Percentiles rank a stretch among this genome's conserved stretches.
phyloP scores from a whole-genome alignment of 1,140 invertebrate species.

The Drosophila orosa region DNA sequence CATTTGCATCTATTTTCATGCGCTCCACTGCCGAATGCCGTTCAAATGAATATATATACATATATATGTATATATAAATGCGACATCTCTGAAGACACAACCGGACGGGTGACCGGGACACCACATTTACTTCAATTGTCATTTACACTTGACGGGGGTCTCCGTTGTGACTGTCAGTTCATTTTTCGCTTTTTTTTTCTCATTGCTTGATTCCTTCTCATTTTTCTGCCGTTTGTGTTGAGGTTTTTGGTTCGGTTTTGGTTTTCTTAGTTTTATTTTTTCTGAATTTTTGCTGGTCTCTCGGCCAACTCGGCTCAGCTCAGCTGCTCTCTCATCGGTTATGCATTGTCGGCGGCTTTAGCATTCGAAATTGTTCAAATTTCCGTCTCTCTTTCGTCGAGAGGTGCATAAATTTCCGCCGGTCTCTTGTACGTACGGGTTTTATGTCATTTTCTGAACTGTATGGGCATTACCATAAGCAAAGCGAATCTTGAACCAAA shows the following conservation, averaged over 20 bases:
- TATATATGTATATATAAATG: conserved; percentile 6
- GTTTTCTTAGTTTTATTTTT: neutral
- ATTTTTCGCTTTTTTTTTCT: neutral
- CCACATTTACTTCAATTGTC: conserved; percentile 49
- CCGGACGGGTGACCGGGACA: conserved; percentile 27
- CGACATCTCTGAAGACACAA: conserved; percentile 18
- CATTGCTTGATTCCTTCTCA: neutral
- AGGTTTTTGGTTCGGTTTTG: conserved; percentile 20
- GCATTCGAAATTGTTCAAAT: conserved; percentile 65
- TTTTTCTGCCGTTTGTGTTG: conserved; percentile 17
- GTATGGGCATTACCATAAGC: conserved; percentile 61
- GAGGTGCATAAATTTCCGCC: conserved; percentile 63
- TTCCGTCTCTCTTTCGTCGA: conserved; percentile 58
- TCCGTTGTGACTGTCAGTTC: conserved; percentile 26
- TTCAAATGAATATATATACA: conserved; percentile 6
- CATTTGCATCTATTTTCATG: conserved; percentile 47
- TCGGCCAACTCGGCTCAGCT: conserved; percentile 27
- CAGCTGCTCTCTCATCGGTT: conserved; percentile 38
- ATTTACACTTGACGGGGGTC: conserved; percentile 49
- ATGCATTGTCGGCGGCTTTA: conserved; percentile 62
- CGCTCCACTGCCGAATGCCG: conserved; percentile 14
- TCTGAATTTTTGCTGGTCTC: conserved; percentile 1
- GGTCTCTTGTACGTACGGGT: conserved; percentile 28
- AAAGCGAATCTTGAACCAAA: conserved; percentile 46
- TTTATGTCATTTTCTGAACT: conserved; percentile 67